Conservation (phyloP, 2,113 vertebrate species). For the Poeciliopsis turrubarensis region DNA sequence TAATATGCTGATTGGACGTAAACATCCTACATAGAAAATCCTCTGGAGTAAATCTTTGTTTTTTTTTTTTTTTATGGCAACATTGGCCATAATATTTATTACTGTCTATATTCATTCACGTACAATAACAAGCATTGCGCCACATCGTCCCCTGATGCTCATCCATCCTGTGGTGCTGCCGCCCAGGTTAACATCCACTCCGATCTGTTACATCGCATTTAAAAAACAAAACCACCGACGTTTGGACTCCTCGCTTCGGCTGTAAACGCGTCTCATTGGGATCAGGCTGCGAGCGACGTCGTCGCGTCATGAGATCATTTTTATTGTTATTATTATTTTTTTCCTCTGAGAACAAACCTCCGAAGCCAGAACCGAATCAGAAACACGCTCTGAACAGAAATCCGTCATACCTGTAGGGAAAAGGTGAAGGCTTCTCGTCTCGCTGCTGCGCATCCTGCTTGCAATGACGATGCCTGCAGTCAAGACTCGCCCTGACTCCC, state of each 20-base stretch:
- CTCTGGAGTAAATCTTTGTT: background rate
- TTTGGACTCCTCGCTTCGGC: background rate
- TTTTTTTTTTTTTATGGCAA: slow-evolving; percentile 30
- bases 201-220: background rate
- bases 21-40: background rate
- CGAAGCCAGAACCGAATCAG: background rate
- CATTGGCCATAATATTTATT: background rate
- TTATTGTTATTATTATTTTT: too few relatives aligned
- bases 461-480: slow-evolving; percentile 70
- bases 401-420: slow-evolving; percentile 42
- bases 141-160: slow-evolving; percentile 55
- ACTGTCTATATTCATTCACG: slow-evolving; percentile 4
- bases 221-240: slow-evolving; percentile 1
- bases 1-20: background rate
- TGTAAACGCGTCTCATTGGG: slow-evolving; percentile 23
- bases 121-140: slow-evolving; percentile 74
- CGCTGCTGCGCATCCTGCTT: slow-evolving; percentile 56
- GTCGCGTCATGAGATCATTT: slow-evolving; percentile 7
- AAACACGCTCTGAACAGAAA: background rate
- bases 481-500: slow-evolving; percentile 78
- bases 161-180: slow-evolving; percentile 8
- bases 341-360: slow-evolving; percentile 14
- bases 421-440: slow-evolving; percentile 28
- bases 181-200: background rate
- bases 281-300: slow-evolving; percentile 14